Conservation (phyloP, 92 coral and sea anemone species). For the Phenganax marumi region DNA sequence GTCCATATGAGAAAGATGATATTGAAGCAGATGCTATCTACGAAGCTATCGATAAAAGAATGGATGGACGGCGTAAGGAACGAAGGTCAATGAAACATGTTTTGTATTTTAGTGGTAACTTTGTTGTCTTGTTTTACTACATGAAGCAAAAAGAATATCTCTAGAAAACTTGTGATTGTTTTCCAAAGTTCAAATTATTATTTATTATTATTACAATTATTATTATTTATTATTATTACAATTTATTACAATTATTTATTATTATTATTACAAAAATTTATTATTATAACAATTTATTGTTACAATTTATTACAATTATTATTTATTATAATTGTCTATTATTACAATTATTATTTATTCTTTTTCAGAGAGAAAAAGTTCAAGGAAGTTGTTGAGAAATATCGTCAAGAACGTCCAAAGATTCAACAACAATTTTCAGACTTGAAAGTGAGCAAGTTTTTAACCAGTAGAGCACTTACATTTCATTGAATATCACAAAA, state of each 20-base stretch:
- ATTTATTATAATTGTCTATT: too few relatives aligned
- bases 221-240: too few relatives aligned
- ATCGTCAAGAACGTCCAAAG: constrained; percentile 95
- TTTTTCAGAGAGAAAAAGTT: constrained; percentile 79
- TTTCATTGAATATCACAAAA: too few relatives aligned
- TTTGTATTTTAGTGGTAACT: not conserved
- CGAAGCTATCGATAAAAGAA: constrained; percentile 95
- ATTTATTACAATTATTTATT: too few relatives aligned
- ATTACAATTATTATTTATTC: not conserved
- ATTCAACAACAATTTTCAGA: constrained; percentile 98
- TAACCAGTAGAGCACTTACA: not conserved
- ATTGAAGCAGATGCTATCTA: constrained; percentile 94
- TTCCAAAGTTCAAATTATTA: not conserved
- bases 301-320: too few relatives aligned
- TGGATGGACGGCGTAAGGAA: constrained; percentile 95
- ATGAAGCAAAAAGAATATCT: not conserved
- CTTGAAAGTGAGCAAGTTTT: constrained; percentile 64
- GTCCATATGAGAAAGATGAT: constrained; percentile 98
- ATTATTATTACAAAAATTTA: too few relatives aligned
- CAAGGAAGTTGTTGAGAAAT: constrained; percentile 89
- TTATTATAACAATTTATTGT: too few relatives aligned
- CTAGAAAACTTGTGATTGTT: not conserved
- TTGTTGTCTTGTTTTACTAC: not conserved
- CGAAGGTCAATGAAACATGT: constrained; percentile 61
- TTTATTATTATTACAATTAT: too few relatives aligned